A percentile compares a stretch with the other conserved stretches of the same genome.
phyloP scores from a whole-genome alignment of 2,113 vertebrate species.

The Oncorhynchus keta region DNA sequence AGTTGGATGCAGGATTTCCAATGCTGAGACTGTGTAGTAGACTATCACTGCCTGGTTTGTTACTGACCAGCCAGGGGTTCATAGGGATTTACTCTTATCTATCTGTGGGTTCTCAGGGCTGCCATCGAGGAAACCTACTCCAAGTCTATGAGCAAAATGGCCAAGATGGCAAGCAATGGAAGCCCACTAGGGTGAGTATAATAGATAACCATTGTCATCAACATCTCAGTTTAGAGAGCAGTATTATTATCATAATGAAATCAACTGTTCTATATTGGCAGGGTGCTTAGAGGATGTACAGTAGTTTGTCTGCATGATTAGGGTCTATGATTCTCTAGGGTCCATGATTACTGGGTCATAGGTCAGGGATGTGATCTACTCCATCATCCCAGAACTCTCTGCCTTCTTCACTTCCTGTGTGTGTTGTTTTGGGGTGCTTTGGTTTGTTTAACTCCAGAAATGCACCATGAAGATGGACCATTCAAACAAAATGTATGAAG shows the following conservation, averaged over 20 bases:
- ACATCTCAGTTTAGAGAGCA: neutral
- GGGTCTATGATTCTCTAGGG: neutral
- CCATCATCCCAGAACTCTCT: neutral
- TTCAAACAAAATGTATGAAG: no score
- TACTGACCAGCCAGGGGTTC: neutral
- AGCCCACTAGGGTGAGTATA: slow-evolving; percentile 85
- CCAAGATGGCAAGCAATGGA: slow-evolving; percentile 89
- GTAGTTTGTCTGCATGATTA: neutral
- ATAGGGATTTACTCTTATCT: slow-evolving; percentile 4
- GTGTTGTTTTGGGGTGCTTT: neutral
- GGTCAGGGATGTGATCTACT: slow-evolving; percentile 15
- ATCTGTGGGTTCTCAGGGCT: slow-evolving; percentile 71
- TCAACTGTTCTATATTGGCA: neutral
- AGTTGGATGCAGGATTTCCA: slow-evolving; percentile 28
- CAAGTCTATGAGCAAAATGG: slow-evolving; percentile 93
- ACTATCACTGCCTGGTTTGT: slow-evolving; percentile 13
- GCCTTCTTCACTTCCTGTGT: slow-evolving; percentile 7
- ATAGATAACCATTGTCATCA: neutral
- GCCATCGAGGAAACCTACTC: slow-evolving; percentile 92
- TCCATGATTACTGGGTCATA: neutral
- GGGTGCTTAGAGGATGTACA: neutral
- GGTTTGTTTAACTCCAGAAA: no score
- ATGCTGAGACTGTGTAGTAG: neutral
- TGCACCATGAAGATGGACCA: no score
- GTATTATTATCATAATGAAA: no score